A percentile compares a stretch with the other conserved stretches of the same genome.
Evolutionary conservation across 2,797 vertebrate genomes (phyloP).

Genomic region (Falco berigora): DNA sequence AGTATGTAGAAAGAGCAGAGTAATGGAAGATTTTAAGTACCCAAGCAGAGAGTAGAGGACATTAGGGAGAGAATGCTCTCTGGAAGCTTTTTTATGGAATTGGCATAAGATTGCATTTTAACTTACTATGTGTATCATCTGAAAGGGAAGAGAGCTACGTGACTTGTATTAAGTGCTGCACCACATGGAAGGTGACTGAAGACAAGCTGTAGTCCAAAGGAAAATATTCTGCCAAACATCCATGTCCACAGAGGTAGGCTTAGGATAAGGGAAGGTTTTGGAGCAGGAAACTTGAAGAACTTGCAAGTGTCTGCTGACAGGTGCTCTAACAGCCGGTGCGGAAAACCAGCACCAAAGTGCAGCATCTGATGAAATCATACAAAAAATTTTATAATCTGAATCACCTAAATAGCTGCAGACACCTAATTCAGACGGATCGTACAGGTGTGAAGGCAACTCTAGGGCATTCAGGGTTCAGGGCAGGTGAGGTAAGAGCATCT

Average conservation of each 20-base stretch:
- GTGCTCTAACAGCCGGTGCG: background rate
- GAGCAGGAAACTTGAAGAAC: background rate
- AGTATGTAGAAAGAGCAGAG: conserved; percentile 10
- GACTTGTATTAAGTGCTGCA: background rate
- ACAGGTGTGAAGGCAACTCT: background rate
- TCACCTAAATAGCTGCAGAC: background rate
- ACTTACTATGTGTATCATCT: background rate
- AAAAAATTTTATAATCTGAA: background rate
- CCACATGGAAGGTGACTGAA: background rate
- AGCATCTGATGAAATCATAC: background rate
- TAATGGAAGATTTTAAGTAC: conserved; percentile 36
- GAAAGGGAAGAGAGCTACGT: background rate
- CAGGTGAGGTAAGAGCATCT: background rate
- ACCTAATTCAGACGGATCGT: background rate
- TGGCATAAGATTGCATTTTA: conserved; percentile 17
- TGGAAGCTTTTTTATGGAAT: conserved; percentile 29
- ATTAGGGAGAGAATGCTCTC: conserved; percentile 12
- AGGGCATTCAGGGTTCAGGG: background rate
- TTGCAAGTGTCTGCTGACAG: background rate
- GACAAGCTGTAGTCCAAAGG: background rate
- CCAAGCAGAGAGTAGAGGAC: background rate
- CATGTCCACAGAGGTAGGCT: background rate
- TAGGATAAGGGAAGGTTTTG: background rate
- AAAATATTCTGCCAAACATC: background rate
- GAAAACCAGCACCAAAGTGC: background rate